These are phyloP conservation scores for Pipistrellus pipistrellus DNA, from an alignment of 2,797 vertebrate species.

Conservation along the genomic window DNA sequence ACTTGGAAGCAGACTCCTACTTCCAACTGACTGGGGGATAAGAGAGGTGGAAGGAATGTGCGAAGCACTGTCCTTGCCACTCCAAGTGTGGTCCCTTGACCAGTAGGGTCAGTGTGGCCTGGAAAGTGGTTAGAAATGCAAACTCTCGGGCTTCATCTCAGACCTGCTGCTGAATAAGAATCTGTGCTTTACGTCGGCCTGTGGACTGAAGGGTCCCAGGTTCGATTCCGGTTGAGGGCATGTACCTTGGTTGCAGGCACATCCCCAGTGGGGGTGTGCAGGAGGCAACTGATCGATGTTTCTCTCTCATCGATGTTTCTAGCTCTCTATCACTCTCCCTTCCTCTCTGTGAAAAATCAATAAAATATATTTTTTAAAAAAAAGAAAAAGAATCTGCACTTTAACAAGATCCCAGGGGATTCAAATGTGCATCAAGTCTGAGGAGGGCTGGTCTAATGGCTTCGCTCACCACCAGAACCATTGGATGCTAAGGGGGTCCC, in stretches of 20 bases:
- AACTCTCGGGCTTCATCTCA: background rate
- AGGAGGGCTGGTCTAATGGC: background rate
- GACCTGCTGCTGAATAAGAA: background rate
- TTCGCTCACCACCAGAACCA: background rate
- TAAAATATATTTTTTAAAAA: too few relatives aligned
- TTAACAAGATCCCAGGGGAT: background rate
- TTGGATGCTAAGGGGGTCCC: background rate
- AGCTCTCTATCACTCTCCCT: too few relatives aligned
- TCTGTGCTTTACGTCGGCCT: background rate
- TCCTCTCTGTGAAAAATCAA: too few relatives aligned
- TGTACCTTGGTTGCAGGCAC: too few relatives aligned
- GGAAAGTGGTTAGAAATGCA: background rate
- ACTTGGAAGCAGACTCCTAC: background rate
- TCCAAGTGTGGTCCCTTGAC: background rate
- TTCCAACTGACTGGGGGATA: background rate
- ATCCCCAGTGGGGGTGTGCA: too few relatives aligned
- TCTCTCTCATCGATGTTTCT: too few relatives aligned
- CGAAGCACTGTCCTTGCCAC: background rate
- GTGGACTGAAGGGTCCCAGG: too few relatives aligned
- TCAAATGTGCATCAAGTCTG: background rate
- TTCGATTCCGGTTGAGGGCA: too few relatives aligned
- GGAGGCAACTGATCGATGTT: too few relatives aligned
- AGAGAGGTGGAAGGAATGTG: accelerated
- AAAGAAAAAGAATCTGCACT: background rate
- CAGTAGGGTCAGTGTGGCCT: background rate